Evolutionary conservation across 23 tunicate genomes (phyloP).

Genomic region (Phallusia fumigata): DNA sequence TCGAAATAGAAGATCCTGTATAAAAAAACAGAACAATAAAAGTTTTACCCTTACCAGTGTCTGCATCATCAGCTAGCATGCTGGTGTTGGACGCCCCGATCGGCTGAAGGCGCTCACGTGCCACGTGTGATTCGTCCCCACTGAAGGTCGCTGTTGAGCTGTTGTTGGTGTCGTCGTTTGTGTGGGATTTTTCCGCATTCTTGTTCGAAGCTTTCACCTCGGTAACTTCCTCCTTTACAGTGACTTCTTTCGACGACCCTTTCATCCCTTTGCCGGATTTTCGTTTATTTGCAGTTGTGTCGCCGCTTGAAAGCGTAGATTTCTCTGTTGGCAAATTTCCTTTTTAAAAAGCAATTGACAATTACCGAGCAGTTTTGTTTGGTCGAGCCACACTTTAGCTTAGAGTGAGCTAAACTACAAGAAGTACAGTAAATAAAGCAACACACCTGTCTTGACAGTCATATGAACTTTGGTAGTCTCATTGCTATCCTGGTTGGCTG

Average conservation of each 20-base stretch:
- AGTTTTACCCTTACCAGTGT: conserved; percentile 19
- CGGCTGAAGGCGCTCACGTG: conserved; percentile 85
- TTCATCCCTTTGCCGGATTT: conserved; percentile 11
- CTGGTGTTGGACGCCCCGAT: conserved; percentile 94
- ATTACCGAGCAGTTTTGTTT: too few relatives aligned
- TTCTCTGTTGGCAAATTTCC: neutral
- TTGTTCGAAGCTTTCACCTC: neutral
- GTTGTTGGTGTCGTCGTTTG: conserved; percentile 21
- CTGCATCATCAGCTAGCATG: conserved; percentile 81
- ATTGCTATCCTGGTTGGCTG: neutral
- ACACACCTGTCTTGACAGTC: conserved; percentile 18
- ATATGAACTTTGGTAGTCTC: conserved; percentile 22
- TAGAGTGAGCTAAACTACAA: too few relatives aligned
- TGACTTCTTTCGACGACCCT: neutral
- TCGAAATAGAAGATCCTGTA: too few relatives aligned
- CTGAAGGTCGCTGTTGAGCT: conserved; percentile 65
- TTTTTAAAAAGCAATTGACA: neutral
- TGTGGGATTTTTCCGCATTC: neutral
- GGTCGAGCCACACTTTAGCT: too few relatives aligned
- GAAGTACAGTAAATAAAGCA: neutral
- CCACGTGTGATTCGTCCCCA: conserved; percentile 51
- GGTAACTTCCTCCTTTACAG: neutral
- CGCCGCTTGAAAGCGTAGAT: neutral
- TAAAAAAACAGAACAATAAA: too few relatives aligned
- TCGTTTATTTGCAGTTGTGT: neutral